Percentiles rank a stretch among this genome's conserved stretches.
Conservation (phyloP, 2,888 invertebrate species). For the Steinernema carpocapsae region DNA sequence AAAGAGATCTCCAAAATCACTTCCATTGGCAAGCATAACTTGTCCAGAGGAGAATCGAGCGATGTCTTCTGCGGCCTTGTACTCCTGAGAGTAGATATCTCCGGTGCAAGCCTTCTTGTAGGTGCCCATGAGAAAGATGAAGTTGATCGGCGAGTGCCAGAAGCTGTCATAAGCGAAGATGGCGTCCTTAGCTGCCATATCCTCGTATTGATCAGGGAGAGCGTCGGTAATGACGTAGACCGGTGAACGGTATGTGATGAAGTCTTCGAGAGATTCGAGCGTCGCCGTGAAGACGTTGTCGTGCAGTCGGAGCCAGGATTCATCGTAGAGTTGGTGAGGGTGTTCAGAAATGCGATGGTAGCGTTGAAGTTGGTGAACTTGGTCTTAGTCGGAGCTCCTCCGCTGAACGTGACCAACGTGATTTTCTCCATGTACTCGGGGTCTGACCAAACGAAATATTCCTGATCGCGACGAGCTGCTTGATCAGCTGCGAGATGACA, state of each 20-base stretch:
- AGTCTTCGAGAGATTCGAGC: background rate
- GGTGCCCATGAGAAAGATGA: constrained; percentile 49
- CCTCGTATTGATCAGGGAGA: constrained; percentile 44
- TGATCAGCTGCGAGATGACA: constrained; percentile 47
- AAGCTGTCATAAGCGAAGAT: constrained; percentile 54
- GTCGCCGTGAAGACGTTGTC: constrained; percentile 41
- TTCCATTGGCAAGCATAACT: background rate
- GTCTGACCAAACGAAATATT: background rate
- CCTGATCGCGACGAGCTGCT: background rate
- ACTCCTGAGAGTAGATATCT: background rate
- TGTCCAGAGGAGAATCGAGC: constrained; percentile 39
- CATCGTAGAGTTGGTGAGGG: background rate
- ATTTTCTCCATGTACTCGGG: constrained; percentile 50
- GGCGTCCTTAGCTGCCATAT: constrained; percentile 45
- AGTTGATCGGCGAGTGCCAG: constrained; percentile 55
- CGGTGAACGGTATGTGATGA: constrained; percentile 47
- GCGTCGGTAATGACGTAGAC: constrained; percentile 61
- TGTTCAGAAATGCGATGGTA: background rate
- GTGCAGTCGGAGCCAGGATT: background rate
- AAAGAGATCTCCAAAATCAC: constrained; percentile 39
- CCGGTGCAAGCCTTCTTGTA: constrained; percentile 3
- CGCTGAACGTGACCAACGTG: constrained; percentile 54
- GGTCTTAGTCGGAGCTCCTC: background rate
- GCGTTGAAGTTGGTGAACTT: background rate
- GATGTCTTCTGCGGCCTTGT: constrained; percentile 41